Base-by-base conservation (phyloP, 2,888 invertebrate species). In the Calliopum simillimum region DNA sequence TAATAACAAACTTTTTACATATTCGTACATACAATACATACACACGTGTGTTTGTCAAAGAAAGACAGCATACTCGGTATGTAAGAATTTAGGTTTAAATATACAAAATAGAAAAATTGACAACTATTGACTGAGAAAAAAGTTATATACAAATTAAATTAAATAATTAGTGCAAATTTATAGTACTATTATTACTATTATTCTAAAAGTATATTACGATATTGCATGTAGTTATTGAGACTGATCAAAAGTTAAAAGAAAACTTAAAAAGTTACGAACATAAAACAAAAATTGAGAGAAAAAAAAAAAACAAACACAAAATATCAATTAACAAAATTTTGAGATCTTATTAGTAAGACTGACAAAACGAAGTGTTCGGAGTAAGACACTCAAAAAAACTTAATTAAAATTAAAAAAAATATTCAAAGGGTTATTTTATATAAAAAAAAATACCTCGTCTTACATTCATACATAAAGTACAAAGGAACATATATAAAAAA, bases 121-220 rank as follows among this genome's bases (percentile, higher is more conserved):
- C 56, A 64, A 44, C 43, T 16, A 56, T 47, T 66, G 66, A 66
- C 66, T 66, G 66, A 66, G 51, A 43, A 44, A 55, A 53, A 46
- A 56, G 46, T 33, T 33, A 33, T 33, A 33, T 56, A 66, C 56
- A 66, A 56, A 56, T 16, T 23, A 53, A 53, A 44, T 46, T 56
- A 56, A 66, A 46, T 66, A 33, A 58, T 56, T 66, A 66, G 66
- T 46, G 16, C 41, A 66, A 66, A 58, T 66, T 56, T 66, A 66
- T 58, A 65, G n/a, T 33, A 21, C 43, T 65, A 46, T 58, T 53
- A 53, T 53, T 16, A 19, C 16, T 63, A 63, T 63, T 63, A 51
- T 51, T 55, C 11, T 44, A 65, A 43, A 33, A 65, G 25, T 44
- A 53, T 59, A 33, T 33, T 33, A 33, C 33, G 33, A 33, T 59